Percentiles rank a stretch among this genome's conserved stretches.
phyloP scores from a whole-genome alignment of 2,797 vertebrate genomes.

The Centroberyx gerrardi region DNA sequence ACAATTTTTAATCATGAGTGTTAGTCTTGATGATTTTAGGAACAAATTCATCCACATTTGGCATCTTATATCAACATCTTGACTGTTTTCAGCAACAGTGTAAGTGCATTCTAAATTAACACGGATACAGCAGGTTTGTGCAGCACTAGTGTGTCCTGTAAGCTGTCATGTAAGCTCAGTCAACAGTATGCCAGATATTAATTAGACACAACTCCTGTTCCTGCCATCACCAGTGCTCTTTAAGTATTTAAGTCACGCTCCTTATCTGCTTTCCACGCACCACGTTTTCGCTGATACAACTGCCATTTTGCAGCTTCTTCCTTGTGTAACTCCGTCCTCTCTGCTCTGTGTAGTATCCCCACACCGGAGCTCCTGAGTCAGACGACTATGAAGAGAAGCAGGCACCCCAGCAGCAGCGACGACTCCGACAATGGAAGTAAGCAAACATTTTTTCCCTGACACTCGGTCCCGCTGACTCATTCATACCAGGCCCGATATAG shows the following conservation, averaged over 20 bases:
- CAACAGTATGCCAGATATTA: neutral
- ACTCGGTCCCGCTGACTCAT: slow-evolving; percentile 54
- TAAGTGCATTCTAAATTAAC: neutral
- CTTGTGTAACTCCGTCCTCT: neutral
- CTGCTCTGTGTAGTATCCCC: slow-evolving; percentile 38
- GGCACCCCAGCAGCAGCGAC: slow-evolving; percentile 95
- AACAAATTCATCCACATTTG: neutral
- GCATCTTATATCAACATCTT: neutral
- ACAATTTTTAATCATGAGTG: too few relatives aligned
- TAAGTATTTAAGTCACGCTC: too few relatives aligned
- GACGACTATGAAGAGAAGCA: slow-evolving; percentile 94
- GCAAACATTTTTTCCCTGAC: slow-evolving; percentile 70
- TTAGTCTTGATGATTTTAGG: too few relatives aligned
- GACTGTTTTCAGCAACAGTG: neutral
- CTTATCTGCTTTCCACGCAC: neutral
- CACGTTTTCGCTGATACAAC: neutral
- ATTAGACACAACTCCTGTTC: neutral
- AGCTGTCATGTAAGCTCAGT: neutral
- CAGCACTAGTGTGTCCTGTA: neutral
- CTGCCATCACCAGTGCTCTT: neutral
- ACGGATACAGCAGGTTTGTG: neutral
- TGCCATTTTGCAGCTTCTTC: neutral
- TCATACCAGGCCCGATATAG: slow-evolving; percentile 47
- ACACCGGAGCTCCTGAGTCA: slow-evolving; percentile 48
- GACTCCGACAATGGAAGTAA: slow-evolving; percentile 99